Conservation (phyloP, 1,140 invertebrate genomes). For the Amphibalanus amphitrite region DNA sequence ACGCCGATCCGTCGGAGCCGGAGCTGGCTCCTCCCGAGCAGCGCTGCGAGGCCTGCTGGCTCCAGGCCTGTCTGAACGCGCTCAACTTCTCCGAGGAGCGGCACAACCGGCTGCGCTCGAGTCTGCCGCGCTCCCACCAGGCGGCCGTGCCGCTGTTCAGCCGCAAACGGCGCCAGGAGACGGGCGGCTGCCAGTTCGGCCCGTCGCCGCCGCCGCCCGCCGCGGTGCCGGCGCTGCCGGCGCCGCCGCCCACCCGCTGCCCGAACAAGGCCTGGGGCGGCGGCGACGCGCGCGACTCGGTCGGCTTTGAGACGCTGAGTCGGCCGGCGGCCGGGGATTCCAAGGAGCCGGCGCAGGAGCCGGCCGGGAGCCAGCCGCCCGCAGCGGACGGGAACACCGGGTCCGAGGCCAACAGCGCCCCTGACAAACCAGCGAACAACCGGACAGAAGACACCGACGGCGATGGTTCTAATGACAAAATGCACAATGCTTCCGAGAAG, state of each 20-base stretch:
- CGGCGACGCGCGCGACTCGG: neutral
- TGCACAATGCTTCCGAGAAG: no score
- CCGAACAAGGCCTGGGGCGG: neutral
- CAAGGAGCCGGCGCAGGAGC: no score
- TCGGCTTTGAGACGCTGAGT: neutral
- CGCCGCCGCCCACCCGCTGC: neutral
- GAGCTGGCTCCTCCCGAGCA: neutral
- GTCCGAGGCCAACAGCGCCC: no score
- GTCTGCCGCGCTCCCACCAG: conserved; percentile 36
- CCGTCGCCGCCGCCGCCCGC: no score
- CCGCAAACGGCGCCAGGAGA: neutral
- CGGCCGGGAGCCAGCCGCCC: no score
- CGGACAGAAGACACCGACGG: no score
- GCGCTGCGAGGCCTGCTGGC: conserved; percentile 52
- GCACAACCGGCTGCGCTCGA: conserved; percentile 18
- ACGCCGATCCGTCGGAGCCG: neutral
- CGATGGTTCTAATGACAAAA: no score
- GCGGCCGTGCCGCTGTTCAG: conserved; percentile 18
- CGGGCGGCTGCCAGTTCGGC: neutral
- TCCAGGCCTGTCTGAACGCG: conserved; percentile 61
- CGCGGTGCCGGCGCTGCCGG: no score
- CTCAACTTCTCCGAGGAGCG: conserved; percentile 43
- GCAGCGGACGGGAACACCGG: no score
- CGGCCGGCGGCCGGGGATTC: no score
- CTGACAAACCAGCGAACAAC: no score